Conservation (phyloP, 1,140 invertebrate genomes). For the Monochamus saltuarius region DNA sequence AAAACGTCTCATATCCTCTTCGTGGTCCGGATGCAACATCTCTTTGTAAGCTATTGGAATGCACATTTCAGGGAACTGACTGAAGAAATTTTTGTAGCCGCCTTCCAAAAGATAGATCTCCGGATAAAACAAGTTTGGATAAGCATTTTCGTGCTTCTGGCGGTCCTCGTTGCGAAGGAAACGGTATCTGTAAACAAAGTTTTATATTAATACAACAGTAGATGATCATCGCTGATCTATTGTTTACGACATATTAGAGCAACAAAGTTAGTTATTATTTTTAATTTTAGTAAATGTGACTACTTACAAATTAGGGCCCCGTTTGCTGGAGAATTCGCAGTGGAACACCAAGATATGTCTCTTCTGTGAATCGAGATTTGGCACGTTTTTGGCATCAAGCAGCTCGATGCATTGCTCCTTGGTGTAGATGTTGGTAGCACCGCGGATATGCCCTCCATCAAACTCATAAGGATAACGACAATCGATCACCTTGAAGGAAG, state of each 20-base stretch:
- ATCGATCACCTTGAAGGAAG: conserved; percentile 69
- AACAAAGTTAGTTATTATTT: neutral
- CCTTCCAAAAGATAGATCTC: conserved; percentile 94
- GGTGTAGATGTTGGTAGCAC: conserved; percentile 82
- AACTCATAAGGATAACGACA: conserved; percentile 96
- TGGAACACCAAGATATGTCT: conserved; percentile 90
- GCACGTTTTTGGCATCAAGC: conserved; percentile 55
- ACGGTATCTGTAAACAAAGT: conserved; percentile 65
- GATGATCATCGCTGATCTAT: too few relatives aligned
- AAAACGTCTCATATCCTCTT: conserved; percentile 71
- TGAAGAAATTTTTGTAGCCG: conserved; percentile 91
- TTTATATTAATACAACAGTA: neutral
- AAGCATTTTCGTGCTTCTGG: conserved; percentile 75
- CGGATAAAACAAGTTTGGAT: conserved; percentile 88
- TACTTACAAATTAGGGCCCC: conserved; percentile 71
- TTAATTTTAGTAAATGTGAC: conserved; percentile 3
- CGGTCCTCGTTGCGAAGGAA: conserved; percentile 85
- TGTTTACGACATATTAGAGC: neutral
- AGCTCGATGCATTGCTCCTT: conserved; percentile 69
- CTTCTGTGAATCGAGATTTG: conserved; percentile 51
- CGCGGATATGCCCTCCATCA: conserved; percentile 92
- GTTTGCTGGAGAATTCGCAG: conserved; percentile 96
- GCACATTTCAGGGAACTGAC: conserved; percentile 70
- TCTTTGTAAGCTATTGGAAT: conserved; percentile 72
- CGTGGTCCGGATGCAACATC: conserved; percentile 77